phyloP scores from a whole-genome alignment of 2,888 invertebrate species.

The Celastrina argiolus region DNA sequence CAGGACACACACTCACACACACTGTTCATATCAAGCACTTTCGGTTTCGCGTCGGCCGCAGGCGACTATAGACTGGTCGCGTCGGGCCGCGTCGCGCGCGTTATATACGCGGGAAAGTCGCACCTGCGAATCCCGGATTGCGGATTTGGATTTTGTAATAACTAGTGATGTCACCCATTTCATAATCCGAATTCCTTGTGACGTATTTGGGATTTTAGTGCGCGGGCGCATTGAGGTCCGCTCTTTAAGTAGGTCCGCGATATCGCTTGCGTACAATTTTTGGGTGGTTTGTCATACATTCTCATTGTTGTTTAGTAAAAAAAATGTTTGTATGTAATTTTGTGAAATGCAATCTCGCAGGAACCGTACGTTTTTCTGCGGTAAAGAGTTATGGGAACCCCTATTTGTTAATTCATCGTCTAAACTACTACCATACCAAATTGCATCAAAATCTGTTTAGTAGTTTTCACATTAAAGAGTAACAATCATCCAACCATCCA shows the following conservation, averaged over 20 bases:
- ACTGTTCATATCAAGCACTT: conserved; percentile 73
- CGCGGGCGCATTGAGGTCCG: neutral
- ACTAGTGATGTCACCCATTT: conserved; percentile 50
- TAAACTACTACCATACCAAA: too few species aligned
- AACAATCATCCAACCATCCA: too few species aligned
- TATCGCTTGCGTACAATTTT: neutral
- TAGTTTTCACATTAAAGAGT: too few species aligned
- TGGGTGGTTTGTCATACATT: neutral
- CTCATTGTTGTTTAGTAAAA: too few species aligned
- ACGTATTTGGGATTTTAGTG: neutral
- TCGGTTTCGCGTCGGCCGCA: conserved; percentile 58
- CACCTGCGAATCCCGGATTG: conserved; percentile 68
- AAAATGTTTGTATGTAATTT: too few species aligned
- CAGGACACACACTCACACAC: conserved; percentile 60
- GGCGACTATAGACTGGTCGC: conserved; percentile 64
- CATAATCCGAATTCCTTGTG: conserved; percentile 34
- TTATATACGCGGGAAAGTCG: conserved; percentile 76
- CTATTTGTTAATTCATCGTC: too few species aligned
- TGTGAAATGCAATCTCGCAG: too few species aligned
- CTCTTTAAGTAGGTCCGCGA: neutral
- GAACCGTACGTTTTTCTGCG: too few species aligned
- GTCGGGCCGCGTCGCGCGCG: conserved; percentile 52
- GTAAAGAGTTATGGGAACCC: too few species aligned
- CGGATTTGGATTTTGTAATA: conserved; percentile 62
- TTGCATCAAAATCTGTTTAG: too few species aligned